Evolutionary conservation across 2,113 vertebrate species (phyloP), one percentile per base, ranked within the genome.

Genomic region (Corythoichthys intestinalis): DNA sequence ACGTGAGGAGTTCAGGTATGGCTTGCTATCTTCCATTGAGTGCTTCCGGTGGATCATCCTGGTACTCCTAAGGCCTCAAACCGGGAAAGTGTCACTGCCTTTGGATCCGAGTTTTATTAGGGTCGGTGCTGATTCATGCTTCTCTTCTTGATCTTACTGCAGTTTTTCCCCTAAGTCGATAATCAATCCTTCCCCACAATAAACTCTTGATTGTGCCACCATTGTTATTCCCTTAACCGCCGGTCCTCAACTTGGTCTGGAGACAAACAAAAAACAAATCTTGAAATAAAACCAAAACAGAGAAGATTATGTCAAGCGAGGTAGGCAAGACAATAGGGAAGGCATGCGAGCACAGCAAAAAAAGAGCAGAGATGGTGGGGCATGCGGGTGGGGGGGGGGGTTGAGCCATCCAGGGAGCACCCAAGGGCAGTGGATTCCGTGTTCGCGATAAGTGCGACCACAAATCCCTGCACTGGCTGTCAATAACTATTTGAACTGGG

Each of bases 171-270:
- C 65, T 81, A 20, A 61, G 73, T 84, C 76, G 47, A 76, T 85
- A 75, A 87, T 77, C 74, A 47, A 73, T 77, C 84, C 83, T 75
- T 84, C 84, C 85, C 75, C 77, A 66, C 78, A 64, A 85, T 74
- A 78, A 75, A 79, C 79, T 76, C 70, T 72, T 76, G 81, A 70
- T 70, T 66, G 63, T 75, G 77, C 61, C 67, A 37, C 71, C 74
- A 54, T 48, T 70, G 17, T 65, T 14, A 4, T 50, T 12, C 62
- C 47, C 54, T 10, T 90, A 93, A 67, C 92, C 90, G 37, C 91
- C 91, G 3, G 90, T 90, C 76, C 87, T 91, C 83, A 91, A 67
- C 90, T 91, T 90, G 78, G 81, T 91, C 92, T 93, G 84, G 49
- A 75, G 69, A 73, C 14, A 6, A 50, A 54, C 34, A 70, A 66